Percentiles rank a stretch among this genome's conserved stretches.
phyloP scores from a whole-genome alignment of 2,888 invertebrate species.

The Azorinus chamasolen region DNA sequence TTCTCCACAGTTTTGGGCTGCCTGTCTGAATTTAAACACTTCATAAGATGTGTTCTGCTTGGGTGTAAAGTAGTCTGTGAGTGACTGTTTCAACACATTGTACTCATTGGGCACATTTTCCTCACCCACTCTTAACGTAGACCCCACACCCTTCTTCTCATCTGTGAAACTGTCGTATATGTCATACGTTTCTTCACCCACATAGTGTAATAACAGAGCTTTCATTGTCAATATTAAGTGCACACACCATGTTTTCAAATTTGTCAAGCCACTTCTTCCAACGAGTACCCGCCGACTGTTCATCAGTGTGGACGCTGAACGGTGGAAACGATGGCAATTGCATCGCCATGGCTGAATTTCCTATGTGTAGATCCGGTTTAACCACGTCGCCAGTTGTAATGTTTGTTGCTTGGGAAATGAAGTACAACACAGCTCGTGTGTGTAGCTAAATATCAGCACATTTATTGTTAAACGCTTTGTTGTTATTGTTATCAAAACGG shows the following conservation, averaged over 20 bases:
- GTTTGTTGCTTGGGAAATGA: too few species aligned
- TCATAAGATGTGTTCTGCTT: conserved; percentile 32
- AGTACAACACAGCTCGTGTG: too few species aligned
- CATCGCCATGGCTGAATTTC: too few species aligned
- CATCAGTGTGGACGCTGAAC: conserved; percentile 8
- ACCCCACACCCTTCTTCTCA: conserved; percentile 16
- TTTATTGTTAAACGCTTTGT: too few species aligned
- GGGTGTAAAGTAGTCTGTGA: conserved; percentile 39
- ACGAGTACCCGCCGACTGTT: background rate
- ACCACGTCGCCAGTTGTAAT: conserved; percentile 26
- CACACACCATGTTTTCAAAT: conserved; percentile 9
- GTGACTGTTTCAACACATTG: conserved; percentile 10
- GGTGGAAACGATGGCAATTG: conserved; percentile 10
- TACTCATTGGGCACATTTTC: conserved; percentile 22
- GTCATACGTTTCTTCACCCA: conserved; percentile 29
- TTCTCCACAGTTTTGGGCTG: conserved; percentile 39
- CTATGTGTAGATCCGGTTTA: background rate
- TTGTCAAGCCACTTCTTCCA: conserved; percentile 10
- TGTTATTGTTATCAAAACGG: too few species aligned
- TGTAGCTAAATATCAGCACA: too few species aligned
- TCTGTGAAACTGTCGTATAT: conserved; percentile 29
- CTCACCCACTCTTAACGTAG: conserved; percentile 5
- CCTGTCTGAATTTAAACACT: conserved; percentile 39
- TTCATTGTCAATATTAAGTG: conserved; percentile 12
- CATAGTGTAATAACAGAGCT: conserved; percentile 26